These are phyloP conservation scores for Pristiophorus japonicus DNA, from an alignment of 2,113 vertebrate species.

Conservation along the genomic window DNA sequence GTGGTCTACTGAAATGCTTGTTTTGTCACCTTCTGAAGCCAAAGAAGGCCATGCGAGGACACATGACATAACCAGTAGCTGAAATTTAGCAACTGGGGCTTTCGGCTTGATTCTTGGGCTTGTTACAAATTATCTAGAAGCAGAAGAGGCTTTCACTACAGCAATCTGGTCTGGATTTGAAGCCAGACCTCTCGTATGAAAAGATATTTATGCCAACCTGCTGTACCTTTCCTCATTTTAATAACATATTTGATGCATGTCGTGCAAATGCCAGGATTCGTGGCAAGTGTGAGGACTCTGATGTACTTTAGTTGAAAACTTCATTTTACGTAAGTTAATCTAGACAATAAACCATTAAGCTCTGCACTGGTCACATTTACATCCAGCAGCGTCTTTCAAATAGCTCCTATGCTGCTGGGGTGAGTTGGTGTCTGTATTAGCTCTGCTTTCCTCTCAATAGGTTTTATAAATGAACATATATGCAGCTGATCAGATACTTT, in stretches of 20 bases:
- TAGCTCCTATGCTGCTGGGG: not conserved
- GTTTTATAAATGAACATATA: not conserved
- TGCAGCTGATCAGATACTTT: not conserved
- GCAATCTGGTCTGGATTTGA: not conserved
- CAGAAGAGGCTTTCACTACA: not conserved
- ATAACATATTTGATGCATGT: not conserved
- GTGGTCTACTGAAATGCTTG: not conserved
- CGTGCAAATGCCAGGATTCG: not conserved
- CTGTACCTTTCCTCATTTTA: not conserved
- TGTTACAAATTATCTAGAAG: not conserved
- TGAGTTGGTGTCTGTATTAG: not conserved
- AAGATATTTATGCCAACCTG: not conserved
- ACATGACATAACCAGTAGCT: not conserved
- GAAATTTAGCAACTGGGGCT: not conserved
- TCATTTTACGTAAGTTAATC: not conserved
- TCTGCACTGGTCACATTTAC: not conserved
- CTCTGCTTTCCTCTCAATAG: not conserved
- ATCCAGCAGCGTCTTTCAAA: not conserved
- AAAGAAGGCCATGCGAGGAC: not conserved
- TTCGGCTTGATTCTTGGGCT: not conserved
- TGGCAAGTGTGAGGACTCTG: not conserved
- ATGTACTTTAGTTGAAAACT: not conserved
- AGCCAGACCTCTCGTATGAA: not conserved
- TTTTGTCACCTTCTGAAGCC: not conserved
- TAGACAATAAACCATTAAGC: not conserved